Conservation (phyloP, 2,888 invertebrate genomes). For the Drosophila pseudotakahashii region DNA sequence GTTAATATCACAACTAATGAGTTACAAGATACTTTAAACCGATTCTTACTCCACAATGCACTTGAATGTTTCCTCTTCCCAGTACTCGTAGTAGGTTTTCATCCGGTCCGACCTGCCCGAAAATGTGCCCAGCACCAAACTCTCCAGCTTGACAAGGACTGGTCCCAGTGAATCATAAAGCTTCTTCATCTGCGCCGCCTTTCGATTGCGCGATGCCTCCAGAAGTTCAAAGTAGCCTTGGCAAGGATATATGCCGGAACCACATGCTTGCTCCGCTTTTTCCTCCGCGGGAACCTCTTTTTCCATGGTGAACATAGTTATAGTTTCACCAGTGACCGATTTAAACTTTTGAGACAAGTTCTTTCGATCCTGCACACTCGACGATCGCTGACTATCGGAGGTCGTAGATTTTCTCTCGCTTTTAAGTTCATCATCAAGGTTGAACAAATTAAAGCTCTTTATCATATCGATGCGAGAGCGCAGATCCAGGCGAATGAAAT, state of each 20-base stretch:
- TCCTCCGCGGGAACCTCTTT: conserved; percentile 26
- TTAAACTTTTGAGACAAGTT: conserved; percentile 34
- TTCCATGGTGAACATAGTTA: conserved; percentile 47
- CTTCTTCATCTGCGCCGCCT: conserved; percentile 88
- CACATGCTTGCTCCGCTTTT: conserved; percentile 58
- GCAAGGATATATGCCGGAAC: conserved; percentile 71
- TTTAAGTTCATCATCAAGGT: conserved; percentile 56
- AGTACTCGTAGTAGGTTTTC: conserved; percentile 90
- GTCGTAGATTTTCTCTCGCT: background rate
- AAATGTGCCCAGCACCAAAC: conserved; percentile 91
- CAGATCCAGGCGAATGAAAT: conserved; percentile 88
- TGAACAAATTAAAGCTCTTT: conserved; percentile 86
- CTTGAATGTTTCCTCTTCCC: conserved; percentile 92
- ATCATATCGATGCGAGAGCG: conserved; percentile 86
- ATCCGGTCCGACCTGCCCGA: conserved; percentile 90
- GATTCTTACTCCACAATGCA: conserved; percentile 86
- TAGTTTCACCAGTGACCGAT: conserved; percentile 44
- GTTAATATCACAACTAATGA: background rate
- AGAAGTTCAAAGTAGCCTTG: conserved; percentile 89
- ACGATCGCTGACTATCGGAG: too few relatives aligned
- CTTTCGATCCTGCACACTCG: background rate
- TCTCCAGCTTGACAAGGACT: conserved; percentile 93
- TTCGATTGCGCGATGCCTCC: conserved; percentile 88
- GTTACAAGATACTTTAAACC: background rate
- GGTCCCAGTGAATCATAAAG: conserved; percentile 93